These are phyloP conservation scores for Gasterosteus nipponicus DNA, from an alignment of 2,113 vertebrate genomes.

Conservation along the genomic window DNA sequence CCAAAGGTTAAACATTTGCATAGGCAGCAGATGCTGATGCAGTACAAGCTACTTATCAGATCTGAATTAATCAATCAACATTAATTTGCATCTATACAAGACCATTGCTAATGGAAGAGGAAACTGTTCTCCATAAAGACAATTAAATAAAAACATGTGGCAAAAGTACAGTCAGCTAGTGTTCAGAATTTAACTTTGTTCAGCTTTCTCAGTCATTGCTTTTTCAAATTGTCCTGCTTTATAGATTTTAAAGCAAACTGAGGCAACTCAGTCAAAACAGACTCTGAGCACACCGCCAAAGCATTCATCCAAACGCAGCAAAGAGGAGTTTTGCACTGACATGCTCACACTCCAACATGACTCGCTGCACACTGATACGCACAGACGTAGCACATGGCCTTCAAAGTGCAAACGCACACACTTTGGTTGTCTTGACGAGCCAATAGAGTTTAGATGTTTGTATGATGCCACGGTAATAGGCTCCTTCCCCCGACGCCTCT, in stretches of 20 bases:
- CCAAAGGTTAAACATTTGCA: too few species aligned
- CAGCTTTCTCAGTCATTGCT: background rate
- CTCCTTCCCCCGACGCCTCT: background rate
- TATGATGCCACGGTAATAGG: background rate
- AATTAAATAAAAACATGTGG: background rate
- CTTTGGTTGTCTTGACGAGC: background rate
- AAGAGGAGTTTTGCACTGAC: background rate
- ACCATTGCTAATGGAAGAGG: background rate
- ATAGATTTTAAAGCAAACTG: background rate
- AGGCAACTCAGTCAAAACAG: slow-evolving; percentile 23
- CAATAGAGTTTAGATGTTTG: background rate
- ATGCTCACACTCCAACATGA: background rate
- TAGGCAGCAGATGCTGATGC: background rate
- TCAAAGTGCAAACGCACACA: background rate
- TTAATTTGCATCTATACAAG: background rate
- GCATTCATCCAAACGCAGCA: slow-evolving; percentile 32
- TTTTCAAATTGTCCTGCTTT: background rate
- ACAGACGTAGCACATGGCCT: background rate
- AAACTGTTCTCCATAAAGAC: background rate
- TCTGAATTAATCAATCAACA: background rate
- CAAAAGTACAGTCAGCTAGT: background rate
- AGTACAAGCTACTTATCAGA: background rate
- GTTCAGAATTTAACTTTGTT: background rate
- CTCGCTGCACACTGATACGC: background rate
- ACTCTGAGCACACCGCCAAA: background rate